Conservation (phyloP, 2,113 vertebrate species). For the Eclectus roratus region DNA sequence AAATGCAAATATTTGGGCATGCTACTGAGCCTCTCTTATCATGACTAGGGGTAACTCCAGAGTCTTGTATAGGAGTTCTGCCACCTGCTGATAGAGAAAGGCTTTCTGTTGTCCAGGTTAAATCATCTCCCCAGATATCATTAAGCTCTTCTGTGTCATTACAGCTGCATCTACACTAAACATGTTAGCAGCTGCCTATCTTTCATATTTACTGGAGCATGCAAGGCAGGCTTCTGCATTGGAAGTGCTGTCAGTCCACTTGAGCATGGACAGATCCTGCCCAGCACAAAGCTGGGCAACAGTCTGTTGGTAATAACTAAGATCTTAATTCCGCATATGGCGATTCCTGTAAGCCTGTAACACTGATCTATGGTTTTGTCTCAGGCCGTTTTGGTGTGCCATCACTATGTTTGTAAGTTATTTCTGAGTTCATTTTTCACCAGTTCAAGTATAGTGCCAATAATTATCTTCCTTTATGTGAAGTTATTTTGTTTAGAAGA, state of each 20-base stretch:
- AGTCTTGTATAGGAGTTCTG: not conserved
- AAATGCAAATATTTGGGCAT: not conserved
- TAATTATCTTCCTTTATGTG: not conserved
- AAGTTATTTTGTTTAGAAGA: not conserved
- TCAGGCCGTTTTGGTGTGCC: not conserved
- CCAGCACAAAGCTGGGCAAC: not conserved
- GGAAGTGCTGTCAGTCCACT: not conserved
- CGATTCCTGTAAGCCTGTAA: not conserved
- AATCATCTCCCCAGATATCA: not conserved
- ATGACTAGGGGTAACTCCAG: not conserved
- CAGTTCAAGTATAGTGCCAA: not conserved
- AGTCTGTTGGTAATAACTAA: not conserved
- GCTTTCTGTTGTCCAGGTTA: not conserved
- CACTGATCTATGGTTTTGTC: fast-evolving
- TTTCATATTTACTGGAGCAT: not conserved
- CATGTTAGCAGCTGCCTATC: not conserved
- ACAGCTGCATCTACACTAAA: not conserved
- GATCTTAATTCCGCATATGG: not conserved
- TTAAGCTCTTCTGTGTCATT: not conserved
- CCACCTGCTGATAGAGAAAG: not conserved
- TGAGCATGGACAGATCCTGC: not conserved
- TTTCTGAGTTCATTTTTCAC: not conserved
- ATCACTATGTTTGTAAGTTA: not conserved
- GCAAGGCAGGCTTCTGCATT: not conserved
- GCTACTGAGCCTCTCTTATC: not conserved